Base-by-base conservation (phyloP, 2,113 vertebrate genomes). In the Zeus faber region DNA sequence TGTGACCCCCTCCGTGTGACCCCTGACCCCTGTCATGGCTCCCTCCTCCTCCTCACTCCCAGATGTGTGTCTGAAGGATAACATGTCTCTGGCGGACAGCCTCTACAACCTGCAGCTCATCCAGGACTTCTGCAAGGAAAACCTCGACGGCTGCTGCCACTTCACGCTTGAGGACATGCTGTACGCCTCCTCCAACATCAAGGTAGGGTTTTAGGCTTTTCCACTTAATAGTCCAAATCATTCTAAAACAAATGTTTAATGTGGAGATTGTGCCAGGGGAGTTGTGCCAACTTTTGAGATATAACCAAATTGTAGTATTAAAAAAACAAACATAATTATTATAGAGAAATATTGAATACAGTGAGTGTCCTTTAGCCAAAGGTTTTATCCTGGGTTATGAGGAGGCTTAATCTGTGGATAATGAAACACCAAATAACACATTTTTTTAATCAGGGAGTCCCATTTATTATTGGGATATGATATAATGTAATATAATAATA, bases 131-230 rank as follows among this genome's bases (percentile, higher is more conserved):
- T 99, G 96, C 80, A 92, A 90, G 67, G 93, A 97, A 61, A 92
- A 99, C 72, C 86, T 99, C 75, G 93, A 91, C 77, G 89, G 70
- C 76, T 98, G 95, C 82, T 98, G 95, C 83, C 94, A 97, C 85
- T 95, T 99, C 81, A 91, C 80, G 64, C 87, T 98, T 67, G 96
- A 98, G 80, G 97, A 99, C 76, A 97, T 99, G 96, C 90, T 98
- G 3, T 97, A 98, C 21, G 91, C 93, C 53, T 91, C 95, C 69
- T 92, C 96, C 46, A 92, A 92, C 49, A 67, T 99, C 77, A 98
- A 98, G 93, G 97, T 99, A 91, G n/a, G n/a, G n/a, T n/a, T n/a
- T n/a, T n/a, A n/a, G n/a, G n/a, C n/a, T n/a, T n/a, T n/a, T n/a
- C n/a, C n/a, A n/a, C n/a, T n/a, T n/a, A n/a, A n/a, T n/a, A n/a